Evolutionary conservation across 2,888 invertebrate genomes (phyloP).

Genomic region (Pseudolycoriella hygida): DNA sequence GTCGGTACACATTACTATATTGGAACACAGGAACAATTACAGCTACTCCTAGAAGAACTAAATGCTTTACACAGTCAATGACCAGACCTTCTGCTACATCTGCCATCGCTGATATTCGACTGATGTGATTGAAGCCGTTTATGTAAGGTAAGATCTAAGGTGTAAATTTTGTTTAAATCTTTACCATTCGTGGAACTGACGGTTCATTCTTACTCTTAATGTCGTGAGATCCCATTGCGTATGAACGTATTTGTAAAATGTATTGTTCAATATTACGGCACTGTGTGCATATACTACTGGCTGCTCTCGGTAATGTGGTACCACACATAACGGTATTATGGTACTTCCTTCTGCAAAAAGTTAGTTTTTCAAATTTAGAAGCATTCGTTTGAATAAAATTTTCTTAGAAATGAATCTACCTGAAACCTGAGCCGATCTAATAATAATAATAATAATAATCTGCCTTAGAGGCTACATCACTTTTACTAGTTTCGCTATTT

Average conservation of each 20-base stretch:
- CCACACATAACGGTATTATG: conserved; percentile 58
- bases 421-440: too few relatives aligned
- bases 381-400: too few relatives aligned
- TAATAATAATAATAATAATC: too few relatives aligned
- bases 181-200: neutral
- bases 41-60: conserved; percentile 57
- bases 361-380: neutral
- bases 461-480: too few relatives aligned
- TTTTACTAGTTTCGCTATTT: too few relatives aligned
- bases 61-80: conserved; percentile 63
- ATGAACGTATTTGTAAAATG: conserved; percentile 40
- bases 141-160: conserved; percentile 53
- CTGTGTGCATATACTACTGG: conserved; percentile 57
- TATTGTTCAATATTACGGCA: conserved; percentile 62
- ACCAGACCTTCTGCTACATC: conserved; percentile 69
- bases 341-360: conserved; percentile 45
- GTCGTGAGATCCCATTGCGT: conserved; percentile 72
- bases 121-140: conserved; percentile 65
- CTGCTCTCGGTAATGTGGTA: conserved; percentile 50
- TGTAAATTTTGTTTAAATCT: neutral
- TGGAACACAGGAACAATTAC: conserved; percentile 62
- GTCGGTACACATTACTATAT: conserved; percentile 61
- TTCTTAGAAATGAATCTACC: too few relatives aligned
- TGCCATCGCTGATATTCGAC: conserved; percentile 58
- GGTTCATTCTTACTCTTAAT: conserved; percentile 40